Percentiles rank a stretch among this genome's conserved stretches.
Evolutionary conservation across 2,888 invertebrate species (phyloP).

Genomic region (Mystacides longicornis): DNA sequence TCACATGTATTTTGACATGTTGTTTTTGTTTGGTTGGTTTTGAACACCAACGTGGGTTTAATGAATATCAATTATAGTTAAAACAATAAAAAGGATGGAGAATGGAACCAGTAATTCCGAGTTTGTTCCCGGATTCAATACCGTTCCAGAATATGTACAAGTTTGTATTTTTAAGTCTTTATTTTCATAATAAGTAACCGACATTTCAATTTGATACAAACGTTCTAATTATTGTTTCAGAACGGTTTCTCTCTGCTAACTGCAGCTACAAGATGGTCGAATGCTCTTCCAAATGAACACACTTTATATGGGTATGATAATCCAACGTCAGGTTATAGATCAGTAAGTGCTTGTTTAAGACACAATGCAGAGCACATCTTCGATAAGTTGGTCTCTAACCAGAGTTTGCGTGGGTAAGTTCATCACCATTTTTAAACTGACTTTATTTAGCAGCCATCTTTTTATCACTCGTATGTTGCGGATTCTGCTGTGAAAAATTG

Average conservation of each 20-base stretch:
- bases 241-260: constrained; percentile 9
- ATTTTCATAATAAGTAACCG: neutral
- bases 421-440: no score
- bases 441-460: no score
- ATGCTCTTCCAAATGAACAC: constrained; percentile 6
- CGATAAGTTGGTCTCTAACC: constrained; percentile 1
- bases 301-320: constrained; percentile 9
- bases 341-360: neutral
- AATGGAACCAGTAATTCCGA: neutral
- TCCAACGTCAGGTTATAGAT: constrained; percentile 10
- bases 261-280: constrained; percentile 10
- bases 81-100: neutral
- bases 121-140: constrained; percentile 15
- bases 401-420: constrained; percentile 13
- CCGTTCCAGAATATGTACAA: constrained; percentile 13
- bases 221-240: constrained; percentile 4
- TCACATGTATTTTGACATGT: no score
- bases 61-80: no score
- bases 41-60: no score
- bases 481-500: no score
- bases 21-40: no score
- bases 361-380: constrained; percentile 13
- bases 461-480: no score
- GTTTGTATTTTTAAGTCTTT: neutral
- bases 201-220: neutral